These are phyloP conservation scores for Melanargia galathea DNA, from an alignment of 2,888 invertebrate genomes.

Conservation along the genomic window DNA sequence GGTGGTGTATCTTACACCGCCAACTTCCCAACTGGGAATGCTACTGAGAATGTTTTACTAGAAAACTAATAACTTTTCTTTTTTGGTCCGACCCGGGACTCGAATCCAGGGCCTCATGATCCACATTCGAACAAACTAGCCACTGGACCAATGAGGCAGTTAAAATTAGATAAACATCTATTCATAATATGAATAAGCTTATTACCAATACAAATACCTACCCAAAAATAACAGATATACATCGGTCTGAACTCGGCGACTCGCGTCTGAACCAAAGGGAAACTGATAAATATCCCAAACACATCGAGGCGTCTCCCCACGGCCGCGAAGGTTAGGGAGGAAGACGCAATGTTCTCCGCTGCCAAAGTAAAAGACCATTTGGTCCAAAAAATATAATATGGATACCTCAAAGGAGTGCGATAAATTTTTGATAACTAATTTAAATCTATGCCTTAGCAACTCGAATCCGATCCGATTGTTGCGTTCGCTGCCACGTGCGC, in stretches of 20 bases:
- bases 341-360: background rate
- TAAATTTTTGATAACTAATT: background rate
- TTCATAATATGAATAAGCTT: no score
- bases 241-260: no score
- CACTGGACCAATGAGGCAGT: no score
- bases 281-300: constrained; percentile 3
- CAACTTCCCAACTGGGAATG: no score
- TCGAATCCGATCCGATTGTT: background rate
- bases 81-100: no score
- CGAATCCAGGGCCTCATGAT: no score
- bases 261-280: background rate
- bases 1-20: no score
- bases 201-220: constrained; percentile 3
- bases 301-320: background rate
- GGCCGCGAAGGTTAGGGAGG: background rate
- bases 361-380: background rate
- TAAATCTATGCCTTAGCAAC: background rate
- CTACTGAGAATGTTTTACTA: no score
- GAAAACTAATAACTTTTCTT: no score
- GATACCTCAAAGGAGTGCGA: background rate
- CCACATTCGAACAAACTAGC: no score
- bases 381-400: background rate
- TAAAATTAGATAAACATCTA: no score
- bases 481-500: no score
- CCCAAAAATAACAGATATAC: background rate